Base-by-base conservation (phyloP, 2,113 vertebrate species). In the Pseudorasbora parva region DNA sequence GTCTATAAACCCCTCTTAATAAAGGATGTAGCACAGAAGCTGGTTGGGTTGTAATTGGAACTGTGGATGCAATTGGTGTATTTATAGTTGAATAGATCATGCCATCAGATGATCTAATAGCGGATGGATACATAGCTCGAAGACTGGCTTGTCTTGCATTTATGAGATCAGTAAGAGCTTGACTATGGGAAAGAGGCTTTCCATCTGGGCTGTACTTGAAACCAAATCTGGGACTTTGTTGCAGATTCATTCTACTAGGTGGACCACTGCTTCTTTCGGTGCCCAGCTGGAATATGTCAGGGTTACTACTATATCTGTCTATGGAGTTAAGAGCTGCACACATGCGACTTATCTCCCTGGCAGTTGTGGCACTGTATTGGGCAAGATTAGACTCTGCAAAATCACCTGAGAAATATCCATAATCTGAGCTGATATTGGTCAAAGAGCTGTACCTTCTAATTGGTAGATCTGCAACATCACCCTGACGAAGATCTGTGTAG, bases 1-100 rank as follows among this genome's bases (percentile, higher is more conserved):
- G 96, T 85, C 97, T 94, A 66, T 97, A 98, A 9, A 97, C 90
- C 73, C 95, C 94, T 14, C 96, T 96, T 62, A 98, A 92, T 92
- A 97, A 92, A 78, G 98, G 98, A 10, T 92, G 93, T 82, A 99
- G 90, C 45, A 97, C 96, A 0, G 97, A 97, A 25, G 96, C 93
- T 0, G 98, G 98, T 86, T 99, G 98, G 8, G 97, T 99, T 91
- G 98, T 99, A 85, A 99, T 99, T 71, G 98, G 98, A 86, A 99
- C 94, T 0, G 98, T 99, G 64, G 98, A 99, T 47, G 97, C 97
- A 0, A 99, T 99, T 2, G 98, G 98, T 0, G 98, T 99, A 84
- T 97, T 99, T 90, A 99, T 99, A n/a, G 98, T 99, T 11, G 98
- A 99, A 86, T 99, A 99, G 91, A 98, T 99, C 97, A 99, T 98